phyloP scores from a whole-genome alignment of 1,140 invertebrate genomes.

The Drosophila guanche region DNA sequence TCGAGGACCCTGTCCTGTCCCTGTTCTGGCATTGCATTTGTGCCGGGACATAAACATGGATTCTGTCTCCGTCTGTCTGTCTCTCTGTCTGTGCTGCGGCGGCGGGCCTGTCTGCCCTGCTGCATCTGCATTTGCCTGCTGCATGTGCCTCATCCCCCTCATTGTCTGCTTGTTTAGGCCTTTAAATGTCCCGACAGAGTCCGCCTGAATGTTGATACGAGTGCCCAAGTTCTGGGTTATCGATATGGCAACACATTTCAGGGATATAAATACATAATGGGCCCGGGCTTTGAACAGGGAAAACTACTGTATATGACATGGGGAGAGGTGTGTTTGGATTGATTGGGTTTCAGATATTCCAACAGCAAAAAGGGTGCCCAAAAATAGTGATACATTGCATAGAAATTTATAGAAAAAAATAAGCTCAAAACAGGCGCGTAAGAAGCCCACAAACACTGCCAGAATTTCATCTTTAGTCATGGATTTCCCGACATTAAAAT shows the following conservation, averaged over 20 bases:
- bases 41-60: conserved; percentile 67
- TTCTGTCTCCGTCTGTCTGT: conserved; percentile 15
- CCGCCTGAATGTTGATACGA: conserved; percentile 35
- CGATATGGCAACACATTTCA: conserved; percentile 28
- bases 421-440: no score
- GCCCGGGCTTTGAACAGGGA: background rate
- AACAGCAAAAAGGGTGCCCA: no score
- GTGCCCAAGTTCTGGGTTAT: conserved; percentile 24
- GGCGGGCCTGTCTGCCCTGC: conserved; percentile 22
- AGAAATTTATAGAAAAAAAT: no score
- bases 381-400: no score
- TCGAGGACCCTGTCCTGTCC: conserved; percentile 17
- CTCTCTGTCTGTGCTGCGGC: conserved; percentile 1
- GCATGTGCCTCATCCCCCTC: conserved; percentile 15
- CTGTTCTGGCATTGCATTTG: conserved; percentile 23
- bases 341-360: no score
- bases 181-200: conserved; percentile 57
- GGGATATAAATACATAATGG: conserved; percentile 27
- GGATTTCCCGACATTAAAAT: no score
- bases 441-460: no score
- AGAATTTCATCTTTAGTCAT: no score
- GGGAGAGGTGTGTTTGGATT: background rate
- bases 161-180: conserved; percentile 65
- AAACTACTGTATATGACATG: background rate
- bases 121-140: conserved; percentile 20